These are phyloP conservation scores for Stictocephala bisonia DNA, from an alignment of 2,888 invertebrate species.

Conservation along the genomic window DNA sequence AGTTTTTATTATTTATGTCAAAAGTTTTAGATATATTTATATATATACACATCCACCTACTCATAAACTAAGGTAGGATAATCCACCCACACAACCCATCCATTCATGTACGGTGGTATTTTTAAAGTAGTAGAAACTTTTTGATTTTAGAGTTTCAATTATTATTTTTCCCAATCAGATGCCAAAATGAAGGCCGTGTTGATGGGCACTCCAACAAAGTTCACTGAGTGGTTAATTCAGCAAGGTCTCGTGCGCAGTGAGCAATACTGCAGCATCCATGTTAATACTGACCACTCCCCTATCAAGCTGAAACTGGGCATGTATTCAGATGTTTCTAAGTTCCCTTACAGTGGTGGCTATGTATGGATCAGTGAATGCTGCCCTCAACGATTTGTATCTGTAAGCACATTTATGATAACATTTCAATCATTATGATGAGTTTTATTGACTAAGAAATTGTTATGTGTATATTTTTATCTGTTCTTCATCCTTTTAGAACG, in stretches of 20 bases:
- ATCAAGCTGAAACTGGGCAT: conserved; percentile 83
- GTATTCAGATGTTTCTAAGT: conserved; percentile 87
- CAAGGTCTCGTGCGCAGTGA: conserved; percentile 84
- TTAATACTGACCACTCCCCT: conserved; percentile 61
- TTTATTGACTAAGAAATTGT: too few relatives aligned
- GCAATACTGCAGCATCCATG: conserved; percentile 79
- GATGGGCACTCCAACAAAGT: conserved; percentile 84
- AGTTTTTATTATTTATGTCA: too few relatives aligned
- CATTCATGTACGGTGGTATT: too few relatives aligned
- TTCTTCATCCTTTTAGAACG: too few relatives aligned
- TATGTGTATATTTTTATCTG: too few relatives aligned
- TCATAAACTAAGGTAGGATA: too few relatives aligned
- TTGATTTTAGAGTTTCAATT: conserved; percentile 9
- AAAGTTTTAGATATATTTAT: too few relatives aligned
- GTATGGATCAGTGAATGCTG: conserved; percentile 93
- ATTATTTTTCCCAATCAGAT: conserved; percentile 66
- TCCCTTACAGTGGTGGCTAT: conserved; percentile 89
- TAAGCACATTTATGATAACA: conserved; percentile 47
- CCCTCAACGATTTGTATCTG: conserved; percentile 85
- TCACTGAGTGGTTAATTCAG: conserved; percentile 91
- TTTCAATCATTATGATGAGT: too few relatives aligned
- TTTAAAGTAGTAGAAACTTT: too few relatives aligned
- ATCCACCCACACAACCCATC: too few relatives aligned
- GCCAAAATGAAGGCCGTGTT: conserved; percentile 84
- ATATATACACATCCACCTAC: too few relatives aligned